phyloP scores from a whole-genome alignment of 2,888 invertebrate species.

The Cinara cedri region DNA sequence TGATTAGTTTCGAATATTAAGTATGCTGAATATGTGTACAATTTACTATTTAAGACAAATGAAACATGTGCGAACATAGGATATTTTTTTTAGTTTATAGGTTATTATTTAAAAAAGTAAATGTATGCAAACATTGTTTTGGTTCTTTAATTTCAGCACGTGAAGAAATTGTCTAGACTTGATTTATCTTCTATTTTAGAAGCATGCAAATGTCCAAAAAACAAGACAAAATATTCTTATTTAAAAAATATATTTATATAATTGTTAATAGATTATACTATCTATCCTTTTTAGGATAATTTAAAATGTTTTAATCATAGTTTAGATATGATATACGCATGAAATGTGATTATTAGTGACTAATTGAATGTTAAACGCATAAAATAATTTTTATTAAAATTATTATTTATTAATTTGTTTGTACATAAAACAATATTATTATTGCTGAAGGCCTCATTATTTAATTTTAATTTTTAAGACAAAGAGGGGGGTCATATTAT shows the following conservation, averaged over 20 bases:
- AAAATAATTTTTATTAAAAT: background rate
- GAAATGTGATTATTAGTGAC: slow-evolving; percentile 46
- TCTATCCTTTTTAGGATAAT: slow-evolving; percentile 24
- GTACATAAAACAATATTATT: slow-evolving; percentile 52
- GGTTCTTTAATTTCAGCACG: slow-evolving; percentile 46
- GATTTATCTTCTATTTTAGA: slow-evolving; percentile 51
- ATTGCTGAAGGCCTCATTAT: slow-evolving; percentile 49
- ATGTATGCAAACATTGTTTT: slow-evolving; percentile 16
- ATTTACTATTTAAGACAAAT: slow-evolving; percentile 19
- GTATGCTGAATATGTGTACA: background rate
- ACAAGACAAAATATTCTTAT: slow-evolving; percentile 26
- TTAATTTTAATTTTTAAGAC: slow-evolving; percentile 32
- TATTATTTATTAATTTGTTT: slow-evolving; percentile 33
- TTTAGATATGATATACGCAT: slow-evolving; percentile 49
- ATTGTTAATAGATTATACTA: slow-evolving; percentile 27
- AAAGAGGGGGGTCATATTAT: slow-evolving; percentile 50
- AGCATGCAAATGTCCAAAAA: slow-evolving; percentile 40
- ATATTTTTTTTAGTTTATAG: background rate
- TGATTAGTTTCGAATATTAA: background rate
- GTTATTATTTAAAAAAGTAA: slow-evolving; percentile 6
- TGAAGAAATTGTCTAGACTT: slow-evolving; percentile 36
- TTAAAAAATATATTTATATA: slow-evolving; percentile 4
- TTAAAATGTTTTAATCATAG: slow-evolving; percentile 40
- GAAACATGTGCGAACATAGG: slow-evolving; percentile 5
- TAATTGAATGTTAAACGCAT: slow-evolving; percentile 34